Evolutionary conservation across 2,113 vertebrate genomes (phyloP).

Genomic region (Pangasianodon hypophthalmus): DNA sequence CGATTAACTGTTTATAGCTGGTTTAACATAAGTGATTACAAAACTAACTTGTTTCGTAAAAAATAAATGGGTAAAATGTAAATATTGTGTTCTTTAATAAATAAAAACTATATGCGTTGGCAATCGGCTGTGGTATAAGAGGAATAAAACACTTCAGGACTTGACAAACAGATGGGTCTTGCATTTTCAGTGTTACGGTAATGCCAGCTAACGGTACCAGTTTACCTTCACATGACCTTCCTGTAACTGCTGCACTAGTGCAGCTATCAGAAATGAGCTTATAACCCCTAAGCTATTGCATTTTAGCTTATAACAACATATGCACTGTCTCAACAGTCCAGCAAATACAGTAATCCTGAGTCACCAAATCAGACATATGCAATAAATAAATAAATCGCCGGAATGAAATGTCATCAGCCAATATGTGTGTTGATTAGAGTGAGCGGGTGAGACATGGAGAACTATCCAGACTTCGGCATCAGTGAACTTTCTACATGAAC

Average conservation of each 20-base stretch:
- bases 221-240: background rate
- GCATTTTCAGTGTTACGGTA: background rate
- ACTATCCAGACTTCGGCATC: background rate
- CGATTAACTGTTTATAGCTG: too few species aligned
- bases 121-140: too few species aligned
- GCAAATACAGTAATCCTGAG: background rate
- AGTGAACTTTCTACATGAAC: constrained; percentile 7
- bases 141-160: background rate
- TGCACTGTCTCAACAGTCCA: background rate
- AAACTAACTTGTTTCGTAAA: too few species aligned
- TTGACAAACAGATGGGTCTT: background rate
- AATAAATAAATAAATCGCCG: background rate
- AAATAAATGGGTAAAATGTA: too few species aligned
- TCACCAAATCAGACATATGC: background rate
- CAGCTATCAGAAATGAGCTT: background rate
- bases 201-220: background rate
- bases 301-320: background rate
- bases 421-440: background rate
- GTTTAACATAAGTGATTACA: too few species aligned
- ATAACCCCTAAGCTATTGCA: background rate
- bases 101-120: too few species aligned
- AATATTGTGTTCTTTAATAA: too few species aligned
- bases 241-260: background rate
- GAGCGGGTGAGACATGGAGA: background rate
- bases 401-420: background rate